phyloP scores from a whole-genome alignment of 2,113 vertebrate species.

The Antidorcas marsupialis region DNA sequence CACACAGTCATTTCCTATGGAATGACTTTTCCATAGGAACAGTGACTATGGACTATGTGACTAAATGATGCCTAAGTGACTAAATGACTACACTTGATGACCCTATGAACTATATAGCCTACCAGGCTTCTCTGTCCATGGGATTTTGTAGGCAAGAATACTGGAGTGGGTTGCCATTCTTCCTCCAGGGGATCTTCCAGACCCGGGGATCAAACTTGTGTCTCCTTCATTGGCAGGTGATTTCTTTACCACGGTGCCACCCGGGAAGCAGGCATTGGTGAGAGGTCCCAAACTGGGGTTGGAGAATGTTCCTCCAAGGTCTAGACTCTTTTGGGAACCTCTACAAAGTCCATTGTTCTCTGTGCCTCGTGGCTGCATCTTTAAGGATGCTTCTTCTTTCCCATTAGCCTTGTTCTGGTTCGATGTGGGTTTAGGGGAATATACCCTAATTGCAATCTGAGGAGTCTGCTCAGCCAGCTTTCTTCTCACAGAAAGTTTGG shows the following conservation, averaged over 20 bases:
- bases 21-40: neutral
- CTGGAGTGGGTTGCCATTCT: neutral
- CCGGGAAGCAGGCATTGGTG: neutral
- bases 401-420: neutral
- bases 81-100: neutral
- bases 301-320: too few species aligned
- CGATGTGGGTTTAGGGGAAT: neutral
- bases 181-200: neutral
- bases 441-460: neutral
- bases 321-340: neutral
- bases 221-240: neutral
- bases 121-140: neutral
- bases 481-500: neutral
- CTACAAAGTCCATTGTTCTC: neutral
- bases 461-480: neutral
- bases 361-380: neutral
- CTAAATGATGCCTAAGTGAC: neutral
- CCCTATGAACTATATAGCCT: neutral
- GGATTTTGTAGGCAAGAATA: neutral
- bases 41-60: neutral
- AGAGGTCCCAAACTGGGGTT: accelerated
- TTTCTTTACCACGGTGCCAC: neutral
- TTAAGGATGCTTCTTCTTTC: neutral
- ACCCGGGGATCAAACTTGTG: neutral
- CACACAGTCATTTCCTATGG: neutral